Evolutionary conservation across 2,888 invertebrate species (phyloP).

Genomic region (Lochmaea crataegi): DNA sequence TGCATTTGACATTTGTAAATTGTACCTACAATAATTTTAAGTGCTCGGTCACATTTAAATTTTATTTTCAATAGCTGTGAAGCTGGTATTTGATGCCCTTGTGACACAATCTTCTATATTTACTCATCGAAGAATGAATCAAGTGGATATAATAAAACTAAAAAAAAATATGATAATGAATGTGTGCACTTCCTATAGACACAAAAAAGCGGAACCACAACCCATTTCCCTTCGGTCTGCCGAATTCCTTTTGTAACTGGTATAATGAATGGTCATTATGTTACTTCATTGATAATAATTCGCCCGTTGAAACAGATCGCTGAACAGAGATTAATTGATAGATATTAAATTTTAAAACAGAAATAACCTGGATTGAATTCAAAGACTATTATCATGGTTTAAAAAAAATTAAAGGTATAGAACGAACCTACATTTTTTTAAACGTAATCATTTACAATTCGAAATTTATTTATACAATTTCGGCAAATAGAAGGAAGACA

Average conservation of each 20-base stretch:
- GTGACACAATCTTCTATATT: no score
- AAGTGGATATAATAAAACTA: conserved; percentile 24
- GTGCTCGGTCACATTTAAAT: no score
- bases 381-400: background rate
- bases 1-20: no score
- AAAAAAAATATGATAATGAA: conserved; percentile 41
- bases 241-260: conserved; percentile 36
- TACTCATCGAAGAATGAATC: conserved; percentile 18
- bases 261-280: conserved; percentile 28
- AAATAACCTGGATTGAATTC: background rate
- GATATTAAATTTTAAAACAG: conserved; percentile 25
- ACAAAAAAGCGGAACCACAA: conserved; percentile 59
- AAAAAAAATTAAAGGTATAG: no score
- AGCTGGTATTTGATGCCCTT: no score
- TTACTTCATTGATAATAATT: conserved; percentile 30
- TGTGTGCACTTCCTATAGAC: conserved; percentile 40
- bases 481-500: no score
- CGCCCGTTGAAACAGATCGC: conserved; percentile 12
- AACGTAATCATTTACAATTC: no score
- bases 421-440: no score
- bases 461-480: no score
- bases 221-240: conserved; percentile 51
- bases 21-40: no score
- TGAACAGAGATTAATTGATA: conserved; percentile 21
- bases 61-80: no score